phyloP scores from a whole-genome alignment of 1,140 invertebrate genomes.

The Hermetia illucens region DNA sequence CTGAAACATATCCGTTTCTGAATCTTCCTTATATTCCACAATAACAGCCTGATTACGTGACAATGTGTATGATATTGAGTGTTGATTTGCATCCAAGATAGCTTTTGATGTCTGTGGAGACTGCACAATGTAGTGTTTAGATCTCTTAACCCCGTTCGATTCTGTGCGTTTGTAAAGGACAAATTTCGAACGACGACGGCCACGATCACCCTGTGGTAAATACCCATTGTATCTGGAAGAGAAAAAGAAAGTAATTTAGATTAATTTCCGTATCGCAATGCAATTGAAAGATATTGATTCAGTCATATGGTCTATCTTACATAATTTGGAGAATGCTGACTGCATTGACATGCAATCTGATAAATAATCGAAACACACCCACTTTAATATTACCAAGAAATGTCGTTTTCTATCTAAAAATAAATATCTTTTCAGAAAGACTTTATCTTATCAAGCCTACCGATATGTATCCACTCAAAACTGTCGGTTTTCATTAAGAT shows the following conservation, averaged over 20 bases:
- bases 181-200: constrained; percentile 86
- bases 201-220: constrained; percentile 81
- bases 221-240: constrained; percentile 84
- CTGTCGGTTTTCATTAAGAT: too few relatives aligned
- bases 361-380: too few relatives aligned
- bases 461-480: too few relatives aligned
- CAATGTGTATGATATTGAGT: constrained; percentile 95
- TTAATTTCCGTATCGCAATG: too few relatives aligned
- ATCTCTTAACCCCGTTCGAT: constrained; percentile 87
- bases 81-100: constrained; percentile 77
- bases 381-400: too few relatives aligned
- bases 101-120: constrained; percentile 79
- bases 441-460: too few relatives aligned
- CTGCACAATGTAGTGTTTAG: constrained; percentile 90
- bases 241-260: constrained; percentile 9
- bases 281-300: too few relatives aligned
- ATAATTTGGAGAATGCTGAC: too few relatives aligned
- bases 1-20: constrained; percentile 97
- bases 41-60: constrained; percentile 93
- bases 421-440: too few relatives aligned
- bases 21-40: constrained; percentile 90
- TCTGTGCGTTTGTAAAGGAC: constrained; percentile 67
- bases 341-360: too few relatives aligned
- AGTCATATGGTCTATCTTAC: too few relatives aligned
- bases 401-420: too few relatives aligned